Base-by-base conservation (phyloP, 2,888 invertebrate species). In the Tuberolachnus salignus region DNA sequence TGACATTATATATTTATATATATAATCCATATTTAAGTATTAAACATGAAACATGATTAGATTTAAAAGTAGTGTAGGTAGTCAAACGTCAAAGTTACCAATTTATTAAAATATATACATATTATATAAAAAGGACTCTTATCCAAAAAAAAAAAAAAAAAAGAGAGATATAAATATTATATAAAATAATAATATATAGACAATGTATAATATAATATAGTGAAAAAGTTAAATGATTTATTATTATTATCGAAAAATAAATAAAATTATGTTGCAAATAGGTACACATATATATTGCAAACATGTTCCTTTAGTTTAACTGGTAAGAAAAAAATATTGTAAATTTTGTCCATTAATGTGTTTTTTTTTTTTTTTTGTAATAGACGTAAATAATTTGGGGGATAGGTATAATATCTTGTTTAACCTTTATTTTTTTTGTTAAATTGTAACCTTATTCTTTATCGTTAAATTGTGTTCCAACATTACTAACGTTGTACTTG, bases 401-500 rank as follows among this genome's bases (percentile, higher is more conserved):
- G 34, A 78, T 78, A 78, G 78, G 78, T 78, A 69, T 69, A 34
- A n/a, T 69, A 69, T 78, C 78, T 78, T 78, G 69, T 78, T 78
- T 78, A 78, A 78, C 78, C 59, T 78, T 78, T 75, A 66, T 59
- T 73, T 34, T 73, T 78, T 67, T 46, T 61, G 78, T 69, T 75
- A 75, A 57, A 59, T 67, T 61, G 57, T 78, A 78, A 78, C 67
- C 34, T 78, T 78, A 59, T 57, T 67, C 66, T 78, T 59, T 67
- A 78, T 78, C 67, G 78, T 78, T 78, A 69, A 44, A 63, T 67
- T 78, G 78, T 78, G 78, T 78, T 78, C 78, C 69, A 69, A 69
- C 78, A 78, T 78, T 69, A 78, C 78, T 78, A 78, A 78, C 78
- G 67, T 78, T 78, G 78, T 78, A 78, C 67, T 78, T 69, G 67